These are phyloP conservation scores for Cherax destructor DNA, from an alignment of 1,140 invertebrate species.

Conservation along the genomic window DNA sequence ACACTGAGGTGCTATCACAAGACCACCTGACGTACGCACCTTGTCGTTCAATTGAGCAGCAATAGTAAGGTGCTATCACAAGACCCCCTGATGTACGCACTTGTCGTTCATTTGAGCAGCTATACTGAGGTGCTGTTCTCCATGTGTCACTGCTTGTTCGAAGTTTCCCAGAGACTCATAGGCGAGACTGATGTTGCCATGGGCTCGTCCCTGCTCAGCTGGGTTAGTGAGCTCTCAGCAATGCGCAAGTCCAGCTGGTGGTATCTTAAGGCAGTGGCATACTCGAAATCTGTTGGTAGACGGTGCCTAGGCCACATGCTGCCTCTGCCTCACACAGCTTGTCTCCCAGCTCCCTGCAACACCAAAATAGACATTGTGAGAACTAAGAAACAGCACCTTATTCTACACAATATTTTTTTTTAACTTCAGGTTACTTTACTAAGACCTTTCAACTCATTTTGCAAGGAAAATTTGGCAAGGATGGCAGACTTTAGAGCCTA, in stretches of 20 bases:
- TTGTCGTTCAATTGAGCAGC: constrained; percentile 84
- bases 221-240: constrained; percentile 85
- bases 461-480: too few species aligned
- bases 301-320: constrained; percentile 90
- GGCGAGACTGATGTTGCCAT: constrained; percentile 91
- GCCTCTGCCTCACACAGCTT: constrained; percentile 91
- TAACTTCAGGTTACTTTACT: too few species aligned
- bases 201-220: constrained; percentile 87
- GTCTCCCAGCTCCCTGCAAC: constrained; percentile 83
- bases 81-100: constrained; percentile 79
- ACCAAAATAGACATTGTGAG: too few species aligned
- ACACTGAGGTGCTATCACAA: too few species aligned
- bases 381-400: too few species aligned
- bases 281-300: constrained; percentile 94
- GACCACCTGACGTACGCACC: constrained; percentile 79
- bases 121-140: constrained; percentile 89
- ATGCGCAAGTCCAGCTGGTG: constrained; percentile 92
- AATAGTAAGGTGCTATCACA: constrained; percentile 83
- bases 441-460: too few species aligned
- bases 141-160: constrained; percentile 89
- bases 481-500: too few species aligned
- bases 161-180: constrained; percentile 91
- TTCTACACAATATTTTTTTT: too few species aligned
- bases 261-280: constrained; percentile 86
- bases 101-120: constrained; percentile 84